These are phyloP conservation scores for Graphium colonna DNA, from an alignment of 2,888 invertebrate genomes.

Conservation along the genomic window DNA sequence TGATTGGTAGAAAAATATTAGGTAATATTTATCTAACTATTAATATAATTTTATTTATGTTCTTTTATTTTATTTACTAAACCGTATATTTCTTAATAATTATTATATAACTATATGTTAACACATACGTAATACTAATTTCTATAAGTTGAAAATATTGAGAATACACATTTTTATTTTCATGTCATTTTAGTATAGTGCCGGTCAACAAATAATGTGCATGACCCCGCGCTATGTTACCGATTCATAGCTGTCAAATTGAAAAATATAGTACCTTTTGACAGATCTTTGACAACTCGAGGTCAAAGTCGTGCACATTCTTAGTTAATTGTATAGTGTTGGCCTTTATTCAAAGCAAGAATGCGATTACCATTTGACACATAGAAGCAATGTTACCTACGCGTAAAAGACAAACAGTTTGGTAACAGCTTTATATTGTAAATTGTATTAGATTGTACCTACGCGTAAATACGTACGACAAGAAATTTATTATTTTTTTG, in stretches of 20 bases:
- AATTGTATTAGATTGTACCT: constrained; percentile 1
- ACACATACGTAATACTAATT: background rate
- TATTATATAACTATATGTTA: constrained; percentile 15
- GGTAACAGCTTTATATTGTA: constrained; percentile 10
- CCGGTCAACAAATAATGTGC: too few relatives aligned
- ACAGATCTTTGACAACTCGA: too few relatives aligned
- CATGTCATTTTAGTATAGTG: background rate
- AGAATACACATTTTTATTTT: background rate
- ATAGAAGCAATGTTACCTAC: background rate
- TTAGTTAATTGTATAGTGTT: too few relatives aligned
- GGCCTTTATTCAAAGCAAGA: constrained; percentile 3
- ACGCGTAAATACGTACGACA: background rate
- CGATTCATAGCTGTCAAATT: too few relatives aligned
- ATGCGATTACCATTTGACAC: constrained; percentile 4
- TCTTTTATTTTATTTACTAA: constrained; percentile 23
- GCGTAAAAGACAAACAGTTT: background rate
- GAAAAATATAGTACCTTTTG: too few relatives aligned
- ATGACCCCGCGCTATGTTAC: too few relatives aligned
- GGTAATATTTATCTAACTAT: constrained; percentile 63
- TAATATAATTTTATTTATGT: constrained; percentile 16
- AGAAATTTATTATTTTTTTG: background rate
- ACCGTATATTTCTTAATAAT: constrained; percentile 10
- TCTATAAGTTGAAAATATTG: background rate
- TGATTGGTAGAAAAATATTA: constrained; percentile 69
- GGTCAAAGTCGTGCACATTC: too few relatives aligned